phyloP scores from a whole-genome alignment of 2,888 invertebrate genomes.

The Nymphalis polychloros region DNA sequence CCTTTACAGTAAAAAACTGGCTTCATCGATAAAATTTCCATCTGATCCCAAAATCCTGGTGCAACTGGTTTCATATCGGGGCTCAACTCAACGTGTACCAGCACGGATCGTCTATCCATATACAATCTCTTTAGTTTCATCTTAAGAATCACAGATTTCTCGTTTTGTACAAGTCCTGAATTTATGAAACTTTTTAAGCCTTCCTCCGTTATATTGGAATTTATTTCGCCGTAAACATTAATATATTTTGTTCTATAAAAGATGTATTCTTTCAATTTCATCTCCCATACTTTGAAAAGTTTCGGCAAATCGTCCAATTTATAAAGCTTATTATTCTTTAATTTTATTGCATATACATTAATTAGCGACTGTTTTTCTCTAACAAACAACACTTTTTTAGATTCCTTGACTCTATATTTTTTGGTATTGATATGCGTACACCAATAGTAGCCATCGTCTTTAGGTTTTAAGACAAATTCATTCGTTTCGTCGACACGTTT shows the following conservation, averaged over 20 bases:
- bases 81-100: constrained; percentile 60
- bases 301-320: constrained; percentile 43
- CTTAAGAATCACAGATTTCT: constrained; percentile 48
- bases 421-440: constrained; percentile 61
- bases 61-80: constrained; percentile 55
- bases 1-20: constrained; percentile 53
- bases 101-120: constrained; percentile 54
- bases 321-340: constrained; percentile 46
- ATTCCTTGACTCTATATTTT: constrained; percentile 53
- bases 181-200: constrained; percentile 49
- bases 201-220: constrained; percentile 44
- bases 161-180: constrained; percentile 45
- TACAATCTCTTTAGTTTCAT: constrained; percentile 59
- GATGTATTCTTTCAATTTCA: constrained; percentile 61
- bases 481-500: constrained; percentile 45
- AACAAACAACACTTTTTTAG: constrained; percentile 62
- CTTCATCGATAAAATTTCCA: constrained; percentile 48
- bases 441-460: constrained; percentile 72
- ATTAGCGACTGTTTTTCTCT: constrained; percentile 54
- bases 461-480: constrained; percentile 52
- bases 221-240: constrained; percentile 44
- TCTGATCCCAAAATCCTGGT: constrained; percentile 58
- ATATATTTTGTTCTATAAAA: constrained; percentile 59
- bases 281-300: constrained; percentile 50
- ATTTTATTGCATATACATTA: constrained; percentile 60